A percentile compares a stretch with the other conserved stretches of the same genome.
Evolutionary conservation across 2,888 invertebrate genomes (phyloP).

Genomic region (Parasteatoda lunata): DNA sequence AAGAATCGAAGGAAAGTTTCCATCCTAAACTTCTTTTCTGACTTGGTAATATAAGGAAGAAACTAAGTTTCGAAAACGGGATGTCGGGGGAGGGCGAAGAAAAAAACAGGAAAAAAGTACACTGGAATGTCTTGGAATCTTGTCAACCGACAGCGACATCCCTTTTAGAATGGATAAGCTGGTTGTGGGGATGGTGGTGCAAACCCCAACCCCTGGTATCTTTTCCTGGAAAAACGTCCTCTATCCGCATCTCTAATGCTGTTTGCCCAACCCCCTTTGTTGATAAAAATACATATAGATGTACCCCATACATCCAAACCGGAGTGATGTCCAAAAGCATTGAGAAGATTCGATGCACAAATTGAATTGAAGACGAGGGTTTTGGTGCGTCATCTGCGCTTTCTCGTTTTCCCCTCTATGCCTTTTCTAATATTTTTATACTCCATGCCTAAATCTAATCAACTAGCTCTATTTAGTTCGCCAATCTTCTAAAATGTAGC

Average conservation of each 20-base stretch:
- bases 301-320: constrained; percentile 32
- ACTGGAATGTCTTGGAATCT: constrained; percentile 55
- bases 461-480: constrained; percentile 39
- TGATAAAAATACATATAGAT: constrained; percentile 60
- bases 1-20: constrained; percentile 4
- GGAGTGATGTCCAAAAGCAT: constrained; percentile 7
- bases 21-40: constrained; percentile 47
- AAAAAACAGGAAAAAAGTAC: constrained; percentile 12
- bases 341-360: constrained; percentile 25
- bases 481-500: not conserved
- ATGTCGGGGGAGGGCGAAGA: constrained; percentile 1
- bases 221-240: constrained; percentile 29
- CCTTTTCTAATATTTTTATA: constrained; percentile 37
- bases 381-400: constrained; percentile 47
- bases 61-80: constrained; percentile 57
- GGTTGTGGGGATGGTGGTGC: constrained; percentile 12
- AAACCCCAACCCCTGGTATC: not conserved
- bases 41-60: constrained; percentile 49
- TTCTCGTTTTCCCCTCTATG: constrained; percentile 20
- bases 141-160: constrained; percentile 55
- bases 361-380: constrained; percentile 62
- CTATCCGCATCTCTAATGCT: constrained; percentile 50
- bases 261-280: constrained; percentile 55
- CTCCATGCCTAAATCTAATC: constrained; percentile 48
- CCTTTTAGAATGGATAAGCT: constrained; percentile 59